Evolutionary conservation across 2,797 vertebrate genomes (phyloP), one percentile per base, ranked within the genome.

Genomic region (Mallotus villosus): DNA sequence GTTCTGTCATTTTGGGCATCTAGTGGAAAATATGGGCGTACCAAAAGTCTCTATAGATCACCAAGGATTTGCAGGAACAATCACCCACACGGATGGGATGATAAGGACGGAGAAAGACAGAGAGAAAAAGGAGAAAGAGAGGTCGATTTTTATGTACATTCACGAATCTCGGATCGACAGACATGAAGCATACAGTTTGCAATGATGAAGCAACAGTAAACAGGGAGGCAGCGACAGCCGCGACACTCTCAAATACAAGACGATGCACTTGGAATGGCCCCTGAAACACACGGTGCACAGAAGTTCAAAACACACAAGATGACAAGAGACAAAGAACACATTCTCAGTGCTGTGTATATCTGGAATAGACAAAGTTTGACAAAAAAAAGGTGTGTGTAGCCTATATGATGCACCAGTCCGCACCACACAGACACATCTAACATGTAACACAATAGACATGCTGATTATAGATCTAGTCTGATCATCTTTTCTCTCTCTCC

Each of bases 41-140:
- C 95, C 95, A 95, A 96, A 96, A 77, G 94, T 96, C 91, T 96
- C 95, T 97, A 96, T 88, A 94, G 92, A 95, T 94, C 94, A 94
- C 90, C 94, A 92, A 90, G 88, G 94, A 89, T 94, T 95, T 93
- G 91, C 94, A 95, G 95, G 93, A 95, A 92, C 93, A 95, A 94
- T 92, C 93, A 95, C 92, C 94, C 94, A 95, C 93, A 95, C 76
- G 94, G 94, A 95, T 95, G 94, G 89, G 91, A 95, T 94, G 94
- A 94, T 90, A 90, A 89, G 75, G 90, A 91, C 86, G 89, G 87
- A 84, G 37, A 81, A 85, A 92, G 84, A 92, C 80, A 92, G 82
- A 91, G 79, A 92, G 78, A 76, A 59, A 59, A 77, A 37, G 41
- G 9, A 46, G 80, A 91, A 77, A 91, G 70, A 89, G 49, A 66